Percentiles rank a stretch among this genome's conserved stretches.
These are phyloP conservation scores for Pongo abelii DNA, from an alignment of 2,113 vertebrate genomes.

Conservation along the genomic window DNA sequence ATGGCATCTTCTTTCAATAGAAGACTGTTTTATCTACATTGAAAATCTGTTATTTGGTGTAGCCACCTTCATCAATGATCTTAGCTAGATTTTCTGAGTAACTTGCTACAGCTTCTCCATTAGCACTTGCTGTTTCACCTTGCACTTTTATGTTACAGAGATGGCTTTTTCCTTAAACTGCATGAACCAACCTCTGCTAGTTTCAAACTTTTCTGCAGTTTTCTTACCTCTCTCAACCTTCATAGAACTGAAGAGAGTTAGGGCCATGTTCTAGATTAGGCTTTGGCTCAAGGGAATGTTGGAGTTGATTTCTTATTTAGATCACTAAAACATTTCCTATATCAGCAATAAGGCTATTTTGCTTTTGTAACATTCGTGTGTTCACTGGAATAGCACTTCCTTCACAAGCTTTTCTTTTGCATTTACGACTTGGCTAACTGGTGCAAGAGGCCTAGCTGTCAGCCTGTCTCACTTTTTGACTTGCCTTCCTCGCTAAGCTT, in stretches of 20 bases:
- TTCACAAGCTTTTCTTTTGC: not conserved
- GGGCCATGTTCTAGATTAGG: not conserved
- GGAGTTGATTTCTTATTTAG: not conserved
- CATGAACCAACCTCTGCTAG: not conserved
- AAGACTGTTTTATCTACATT: not conserved
- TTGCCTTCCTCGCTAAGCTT: not conserved
- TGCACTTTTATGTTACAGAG: not conserved
- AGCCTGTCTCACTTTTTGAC: not conserved
- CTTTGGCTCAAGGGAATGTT: not conserved
- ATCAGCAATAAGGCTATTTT: not conserved
- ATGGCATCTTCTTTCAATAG: not conserved
- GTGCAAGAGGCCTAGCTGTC: not conserved
- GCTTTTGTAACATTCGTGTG: not conserved
- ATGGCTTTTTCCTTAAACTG: not conserved
- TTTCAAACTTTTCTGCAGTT: not conserved
- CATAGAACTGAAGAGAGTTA: not conserved
- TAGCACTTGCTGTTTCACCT: not conserved
- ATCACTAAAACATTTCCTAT: not conserved
- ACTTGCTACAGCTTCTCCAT: not conserved
- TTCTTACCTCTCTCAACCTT: not conserved
- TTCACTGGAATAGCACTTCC: not conserved
- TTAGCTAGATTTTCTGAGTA: not conserved
- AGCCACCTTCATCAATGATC: not conserved
- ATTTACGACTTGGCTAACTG: not conserved
- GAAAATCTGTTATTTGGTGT: not conserved